A percentile compares a stretch with the other conserved stretches of the same genome.
Evolutionary conservation across 2,888 invertebrate species (phyloP).

Genomic region (Catocala nupta): DNA sequence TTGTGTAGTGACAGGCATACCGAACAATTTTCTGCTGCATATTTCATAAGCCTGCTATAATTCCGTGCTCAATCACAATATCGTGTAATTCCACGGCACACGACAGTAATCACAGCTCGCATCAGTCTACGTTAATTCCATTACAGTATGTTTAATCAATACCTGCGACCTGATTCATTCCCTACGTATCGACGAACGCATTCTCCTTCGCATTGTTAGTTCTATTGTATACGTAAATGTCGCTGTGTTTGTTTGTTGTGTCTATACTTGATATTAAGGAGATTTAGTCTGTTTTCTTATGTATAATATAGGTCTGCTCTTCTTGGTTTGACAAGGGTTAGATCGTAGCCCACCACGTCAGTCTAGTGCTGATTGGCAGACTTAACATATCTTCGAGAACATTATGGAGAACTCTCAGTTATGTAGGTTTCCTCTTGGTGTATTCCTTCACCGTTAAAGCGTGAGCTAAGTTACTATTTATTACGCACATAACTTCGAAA

Average conservation of each 20-base stretch:
- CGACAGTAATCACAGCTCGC: slow-evolving; percentile 32
- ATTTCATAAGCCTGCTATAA: slow-evolving; percentile 16
- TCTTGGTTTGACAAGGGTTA: no score
- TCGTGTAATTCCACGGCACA: slow-evolving; percentile 21
- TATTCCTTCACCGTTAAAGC: no score
- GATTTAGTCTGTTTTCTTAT: not conserved
- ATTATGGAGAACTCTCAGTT: no score
- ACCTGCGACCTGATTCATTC: slow-evolving; percentile 48
- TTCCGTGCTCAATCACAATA: slow-evolving; percentile 22
- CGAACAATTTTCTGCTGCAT: not conserved
- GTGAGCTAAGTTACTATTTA: no score
- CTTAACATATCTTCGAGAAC: no score
- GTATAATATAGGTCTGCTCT: not conserved
- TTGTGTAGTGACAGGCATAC: no score
- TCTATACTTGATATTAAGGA: not conserved
- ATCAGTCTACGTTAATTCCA: slow-evolving; percentile 52
- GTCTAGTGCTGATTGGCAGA: no score
- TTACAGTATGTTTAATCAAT: slow-evolving; percentile 58
- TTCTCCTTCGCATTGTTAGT: slow-evolving; percentile 19
- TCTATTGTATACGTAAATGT: slow-evolving; percentile 8
- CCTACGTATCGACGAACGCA: slow-evolving; percentile 30
- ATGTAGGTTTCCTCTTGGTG: no score
- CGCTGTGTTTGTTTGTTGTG: not conserved
- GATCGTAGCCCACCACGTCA: no score
- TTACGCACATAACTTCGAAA: no score